Percentiles rank a stretch among this genome's conserved stretches.
Conservation (phyloP, 2,888 invertebrate species). For the Cetonia aurata region DNA sequence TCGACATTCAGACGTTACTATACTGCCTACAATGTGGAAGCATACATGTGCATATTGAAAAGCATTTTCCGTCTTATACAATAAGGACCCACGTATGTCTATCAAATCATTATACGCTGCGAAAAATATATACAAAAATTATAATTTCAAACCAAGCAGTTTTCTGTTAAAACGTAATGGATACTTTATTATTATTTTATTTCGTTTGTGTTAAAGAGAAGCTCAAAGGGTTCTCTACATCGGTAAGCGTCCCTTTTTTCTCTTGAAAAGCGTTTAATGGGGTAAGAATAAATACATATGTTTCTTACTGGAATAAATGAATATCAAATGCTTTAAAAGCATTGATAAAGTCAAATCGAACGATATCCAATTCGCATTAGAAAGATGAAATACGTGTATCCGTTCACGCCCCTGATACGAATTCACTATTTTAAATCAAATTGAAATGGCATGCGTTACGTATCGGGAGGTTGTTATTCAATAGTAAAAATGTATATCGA, state of each 20-base stretch:
- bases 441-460: slow-evolving; percentile 60
- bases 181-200: slow-evolving; percentile 54
- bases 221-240: slow-evolving; percentile 17
- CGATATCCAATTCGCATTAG: slow-evolving; percentile 60
- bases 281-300: slow-evolving; percentile 55
- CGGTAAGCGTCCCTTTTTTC: neutral
- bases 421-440: slow-evolving; percentile 60
- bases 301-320: slow-evolving; percentile 59
- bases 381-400: slow-evolving; percentile 56
- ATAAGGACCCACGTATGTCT: slow-evolving; percentile 6
- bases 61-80: slow-evolving; percentile 5
- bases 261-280: slow-evolving; percentile 38
- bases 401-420: slow-evolving; percentile 60
- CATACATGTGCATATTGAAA: neutral
- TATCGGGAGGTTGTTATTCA: slow-evolving; percentile 42
- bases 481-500: slow-evolving; percentile 59
- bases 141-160: slow-evolving; percentile 35
- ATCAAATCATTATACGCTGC: too few relatives aligned
- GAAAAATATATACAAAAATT: slow-evolving; percentile 31
- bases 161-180: slow-evolving; percentile 57
- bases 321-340: slow-evolving; percentile 56
- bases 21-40: slow-evolving; percentile 12
- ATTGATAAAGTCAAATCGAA: slow-evolving; percentile 57
- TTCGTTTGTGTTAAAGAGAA: neutral
- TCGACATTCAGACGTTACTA: slow-evolving; percentile 35